Evolutionary conservation across 2,113 vertebrate genomes (phyloP).

Genomic region (Petaurus breviceps): DNA sequence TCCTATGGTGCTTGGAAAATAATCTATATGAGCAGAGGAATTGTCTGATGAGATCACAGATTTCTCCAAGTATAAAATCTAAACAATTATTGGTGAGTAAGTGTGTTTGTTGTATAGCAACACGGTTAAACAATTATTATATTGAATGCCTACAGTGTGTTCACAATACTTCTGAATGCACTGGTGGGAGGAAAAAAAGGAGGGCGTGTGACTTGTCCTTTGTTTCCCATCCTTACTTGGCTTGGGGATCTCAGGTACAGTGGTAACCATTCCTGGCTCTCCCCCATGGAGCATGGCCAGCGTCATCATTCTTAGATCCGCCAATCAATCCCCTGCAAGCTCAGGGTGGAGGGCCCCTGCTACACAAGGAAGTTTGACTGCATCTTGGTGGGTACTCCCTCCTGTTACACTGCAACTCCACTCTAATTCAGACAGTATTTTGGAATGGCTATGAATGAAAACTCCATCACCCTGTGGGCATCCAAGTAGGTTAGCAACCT

Average conservation of each 20-base stretch:
- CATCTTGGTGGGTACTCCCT: neutral
- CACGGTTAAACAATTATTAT: neutral
- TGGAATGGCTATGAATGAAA: neutral
- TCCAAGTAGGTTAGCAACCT: neutral
- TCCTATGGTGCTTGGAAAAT: neutral
- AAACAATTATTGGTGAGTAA: neutral
- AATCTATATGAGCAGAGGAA: neutral
- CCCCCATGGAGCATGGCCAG: neutral
- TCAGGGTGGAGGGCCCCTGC: neutral
- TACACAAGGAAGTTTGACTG: neutral
- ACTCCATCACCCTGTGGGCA: neutral
- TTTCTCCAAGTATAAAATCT: neutral
- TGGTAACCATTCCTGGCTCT: neutral
- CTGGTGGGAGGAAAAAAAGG: slow-evolving; percentile 37
- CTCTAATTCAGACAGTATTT: neutral
- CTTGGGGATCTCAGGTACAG: neutral
- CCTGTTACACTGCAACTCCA: neutral
- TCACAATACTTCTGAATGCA: slow-evolving; percentile 1
- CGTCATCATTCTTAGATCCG: neutral
- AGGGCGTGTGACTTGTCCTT: neutral
- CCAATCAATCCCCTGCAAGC: neutral
- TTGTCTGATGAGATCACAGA: neutral
- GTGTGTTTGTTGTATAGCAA: neutral
- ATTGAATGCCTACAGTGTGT: neutral
- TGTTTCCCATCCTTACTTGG: neutral